Conservation (phyloP, 2,797 vertebrate species). For the Rhinella marina region DNA sequence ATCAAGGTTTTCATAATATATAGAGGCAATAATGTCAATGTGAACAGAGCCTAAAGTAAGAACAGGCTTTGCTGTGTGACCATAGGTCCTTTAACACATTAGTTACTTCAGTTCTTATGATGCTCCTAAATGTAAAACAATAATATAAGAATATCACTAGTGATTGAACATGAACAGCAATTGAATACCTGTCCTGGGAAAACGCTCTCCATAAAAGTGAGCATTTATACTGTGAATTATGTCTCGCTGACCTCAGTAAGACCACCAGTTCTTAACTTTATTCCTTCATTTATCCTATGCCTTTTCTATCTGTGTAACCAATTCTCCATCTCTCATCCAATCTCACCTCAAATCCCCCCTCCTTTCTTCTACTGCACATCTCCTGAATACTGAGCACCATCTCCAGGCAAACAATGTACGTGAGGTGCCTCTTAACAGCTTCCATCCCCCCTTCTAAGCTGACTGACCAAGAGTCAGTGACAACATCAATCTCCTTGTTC, state of each 20-base stretch:
- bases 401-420: slow-evolving; percentile 56
- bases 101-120: background rate
- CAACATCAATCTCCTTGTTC: slow-evolving; percentile 16
- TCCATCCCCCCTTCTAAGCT: background rate
- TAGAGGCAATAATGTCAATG: background rate
- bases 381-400: slow-evolving; percentile 58
- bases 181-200: background rate
- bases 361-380: slow-evolving; percentile 13
- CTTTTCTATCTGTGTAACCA: background rate
- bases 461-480: slow-evolving; percentile 54
- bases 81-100: background rate
- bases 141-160: background rate
- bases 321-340: slow-evolving; percentile 15
- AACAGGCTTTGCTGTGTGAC: background rate
- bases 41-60: background rate
- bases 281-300: background rate
- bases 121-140: background rate
- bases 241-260: background rate
- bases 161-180: background rate
- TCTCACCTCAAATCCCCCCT: slow-evolving; percentile 21
- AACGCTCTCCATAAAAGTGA: background rate
- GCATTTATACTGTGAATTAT: background rate
- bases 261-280: background rate
- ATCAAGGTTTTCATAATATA: background rate
- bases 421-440: slow-evolving; percentile 56